Base-by-base conservation (phyloP, 2,113 vertebrate species). In the Neogobius melanostomus region DNA sequence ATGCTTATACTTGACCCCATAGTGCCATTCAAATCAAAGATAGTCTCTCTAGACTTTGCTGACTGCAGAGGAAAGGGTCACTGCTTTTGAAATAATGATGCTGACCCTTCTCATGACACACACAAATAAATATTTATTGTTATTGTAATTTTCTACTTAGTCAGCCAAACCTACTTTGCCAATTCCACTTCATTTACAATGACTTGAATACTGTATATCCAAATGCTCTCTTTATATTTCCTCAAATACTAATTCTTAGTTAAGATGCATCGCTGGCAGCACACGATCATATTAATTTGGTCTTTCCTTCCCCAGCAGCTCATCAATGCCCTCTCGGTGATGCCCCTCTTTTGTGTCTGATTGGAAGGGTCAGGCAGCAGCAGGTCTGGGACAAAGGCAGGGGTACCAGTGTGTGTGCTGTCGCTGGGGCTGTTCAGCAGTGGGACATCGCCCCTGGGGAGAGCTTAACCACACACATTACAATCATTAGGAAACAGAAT, bases 401-500 rank as follows among this genome's bases (percentile, higher is more conserved):
- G 84, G 86, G 88, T 85, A 89, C 85, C 84, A 74, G 83, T 80
- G 85, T 87, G 82, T 75, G 64, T 87, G 84, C 86, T 90, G 79
- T 88, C 59, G 72, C 60, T 82, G 2, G 43, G 56, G 28, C 61
- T 60, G 44, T 42, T 16, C 53, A 56, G 53, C 53, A 82, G 14
- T 68, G 66, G 54, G 69, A 74, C 60, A 47, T 50, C 47, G 52
- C 72, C 87, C 75, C 64, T 44, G 71, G 82, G 76, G 88, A 85
- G 11, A 47, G 63, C 68, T 46, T 89, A 91, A 91, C 91, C 85
- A 91, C 68, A 79, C 78, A 86, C 75, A 83, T 91, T 88, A 84
- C 82, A 90, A 91, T 90, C 83, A 93, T 92, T 86, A 90, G 82
- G 68, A 84, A 80, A 85, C 76, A 82, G 84, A 84, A 85, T 74